These are phyloP conservation scores for Astatoreochromis straeleni DNA, from an alignment of 2,113 vertebrate species.

Conservation along the genomic window DNA sequence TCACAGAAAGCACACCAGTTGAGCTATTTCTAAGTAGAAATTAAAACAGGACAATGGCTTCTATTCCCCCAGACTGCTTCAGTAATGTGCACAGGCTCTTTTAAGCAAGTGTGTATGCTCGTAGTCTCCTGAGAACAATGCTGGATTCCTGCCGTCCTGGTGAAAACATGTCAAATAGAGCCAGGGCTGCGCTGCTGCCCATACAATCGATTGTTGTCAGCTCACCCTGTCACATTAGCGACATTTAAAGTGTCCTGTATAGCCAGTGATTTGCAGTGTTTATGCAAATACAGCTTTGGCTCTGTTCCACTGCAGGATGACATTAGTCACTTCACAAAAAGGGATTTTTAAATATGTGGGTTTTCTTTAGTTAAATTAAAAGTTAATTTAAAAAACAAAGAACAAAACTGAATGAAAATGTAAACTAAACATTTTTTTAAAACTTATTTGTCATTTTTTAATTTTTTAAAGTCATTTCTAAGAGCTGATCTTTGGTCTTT, in stretches of 20 bases:
- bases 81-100: conserved; percentile 61
- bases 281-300: conserved; percentile 29
- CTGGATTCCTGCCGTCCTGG: conserved; percentile 71
- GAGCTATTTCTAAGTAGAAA: conserved; percentile 72
- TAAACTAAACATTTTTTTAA: neutral
- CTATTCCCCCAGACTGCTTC: conserved; percentile 57
- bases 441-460: neutral
- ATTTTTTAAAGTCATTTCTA: neutral
- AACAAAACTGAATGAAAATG: neutral
- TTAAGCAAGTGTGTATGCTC: conserved; percentile 63
- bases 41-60: conserved; percentile 72
- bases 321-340: neutral
- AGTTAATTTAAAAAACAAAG: neutral
- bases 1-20: conserved; percentile 69
- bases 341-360: neutral
- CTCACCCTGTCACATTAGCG: conserved; percentile 46
- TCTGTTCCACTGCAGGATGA: neutral
- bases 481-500: conserved; percentile 20
- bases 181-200: conserved; percentile 54
- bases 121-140: conserved; percentile 65
- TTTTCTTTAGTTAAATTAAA: neutral
- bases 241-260: conserved; percentile 35
- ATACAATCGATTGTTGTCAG: conserved; percentile 59
- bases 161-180: conserved; percentile 74
- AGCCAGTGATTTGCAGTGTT: conserved; percentile 13